Conservation (phyloP, 1,140 invertebrate genomes). For the Bradysia coprophila region DNA sequence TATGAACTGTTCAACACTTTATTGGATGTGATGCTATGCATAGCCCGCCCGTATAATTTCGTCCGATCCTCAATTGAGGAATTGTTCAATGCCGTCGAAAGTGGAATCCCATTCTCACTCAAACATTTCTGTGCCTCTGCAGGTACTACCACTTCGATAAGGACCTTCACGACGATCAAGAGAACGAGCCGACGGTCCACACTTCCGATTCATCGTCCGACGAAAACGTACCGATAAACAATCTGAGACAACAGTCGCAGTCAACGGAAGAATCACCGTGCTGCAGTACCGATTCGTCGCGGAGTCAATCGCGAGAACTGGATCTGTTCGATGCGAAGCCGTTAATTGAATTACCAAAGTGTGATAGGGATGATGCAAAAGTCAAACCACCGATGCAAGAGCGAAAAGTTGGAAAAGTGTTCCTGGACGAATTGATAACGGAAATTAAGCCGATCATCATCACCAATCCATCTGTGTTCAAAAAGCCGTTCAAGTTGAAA, state of each 20-base stretch:
- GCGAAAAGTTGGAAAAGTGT: neutral
- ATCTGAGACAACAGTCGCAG: neutral
- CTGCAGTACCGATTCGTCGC: neutral
- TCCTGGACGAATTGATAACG: neutral
- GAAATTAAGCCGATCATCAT: neutral
- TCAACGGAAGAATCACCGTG: neutral
- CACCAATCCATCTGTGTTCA: neutral
- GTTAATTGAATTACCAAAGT: too few relatives aligned
- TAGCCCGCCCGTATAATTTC: too few relatives aligned
- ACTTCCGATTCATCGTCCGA: neutral
- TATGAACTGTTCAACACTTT: too few relatives aligned
- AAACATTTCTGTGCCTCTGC: too few relatives aligned
- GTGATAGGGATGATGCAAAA: too few relatives aligned
- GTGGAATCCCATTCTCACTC: too few relatives aligned
- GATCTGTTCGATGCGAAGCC: too few relatives aligned
- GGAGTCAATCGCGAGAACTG: neutral
- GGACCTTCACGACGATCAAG: conserved; percentile 25
- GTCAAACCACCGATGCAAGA: too few relatives aligned
- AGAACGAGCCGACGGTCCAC: neutral
- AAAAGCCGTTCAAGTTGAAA: neutral
- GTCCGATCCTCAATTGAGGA: too few relatives aligned
- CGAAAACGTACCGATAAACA: neutral
- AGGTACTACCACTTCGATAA: conserved; percentile 34
- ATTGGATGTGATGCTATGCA: too few relatives aligned
- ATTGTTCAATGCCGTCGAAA: too few relatives aligned